Conservation (phyloP, 2,113 vertebrate species). For the Lampris incognitus region DNA sequence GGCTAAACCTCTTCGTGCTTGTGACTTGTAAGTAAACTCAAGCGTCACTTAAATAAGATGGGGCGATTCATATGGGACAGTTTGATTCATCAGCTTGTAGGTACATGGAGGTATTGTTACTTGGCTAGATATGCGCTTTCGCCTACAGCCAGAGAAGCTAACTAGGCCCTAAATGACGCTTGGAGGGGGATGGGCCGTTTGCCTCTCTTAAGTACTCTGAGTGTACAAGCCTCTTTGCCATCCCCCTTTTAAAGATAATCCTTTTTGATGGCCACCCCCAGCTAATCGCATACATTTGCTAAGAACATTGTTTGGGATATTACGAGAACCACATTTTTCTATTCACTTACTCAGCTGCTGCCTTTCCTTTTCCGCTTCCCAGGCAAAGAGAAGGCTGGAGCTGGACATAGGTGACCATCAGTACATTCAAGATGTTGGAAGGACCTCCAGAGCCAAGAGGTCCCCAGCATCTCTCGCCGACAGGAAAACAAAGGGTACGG, state of each 20-base stretch:
- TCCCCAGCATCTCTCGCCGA: constrained; percentile 83
- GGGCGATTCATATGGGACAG: no score
- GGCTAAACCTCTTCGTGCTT: no score
- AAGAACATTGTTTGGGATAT: no score
- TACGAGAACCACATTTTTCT: not conserved
- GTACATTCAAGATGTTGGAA: constrained; percentile 86
- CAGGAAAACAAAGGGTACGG: constrained; percentile 89
- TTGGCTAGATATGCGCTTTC: no score
- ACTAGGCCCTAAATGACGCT: not conserved
- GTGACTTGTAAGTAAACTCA: no score
- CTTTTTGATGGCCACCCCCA: not conserved
- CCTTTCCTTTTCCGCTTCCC: not conserved
- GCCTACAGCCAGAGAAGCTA: not conserved
- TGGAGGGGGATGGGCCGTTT: constrained; percentile 11
- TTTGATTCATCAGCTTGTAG: no score
- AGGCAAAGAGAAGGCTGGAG: constrained; percentile 91
- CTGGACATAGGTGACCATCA: constrained; percentile 86
- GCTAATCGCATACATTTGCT: no score
- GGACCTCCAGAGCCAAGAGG: constrained; percentile 85
- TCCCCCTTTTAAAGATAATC: not conserved
- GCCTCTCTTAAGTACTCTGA: not conserved
- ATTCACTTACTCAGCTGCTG: not conserved
- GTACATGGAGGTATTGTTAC: no score
- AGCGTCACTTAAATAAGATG: no score
- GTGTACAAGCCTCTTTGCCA: not conserved